A percentile compares a stretch with the other conserved stretches of the same genome.
These are phyloP conservation scores for Platycercus adscitus DNA, from an alignment of 2,113 vertebrate genomes.

Conservation along the genomic window DNA sequence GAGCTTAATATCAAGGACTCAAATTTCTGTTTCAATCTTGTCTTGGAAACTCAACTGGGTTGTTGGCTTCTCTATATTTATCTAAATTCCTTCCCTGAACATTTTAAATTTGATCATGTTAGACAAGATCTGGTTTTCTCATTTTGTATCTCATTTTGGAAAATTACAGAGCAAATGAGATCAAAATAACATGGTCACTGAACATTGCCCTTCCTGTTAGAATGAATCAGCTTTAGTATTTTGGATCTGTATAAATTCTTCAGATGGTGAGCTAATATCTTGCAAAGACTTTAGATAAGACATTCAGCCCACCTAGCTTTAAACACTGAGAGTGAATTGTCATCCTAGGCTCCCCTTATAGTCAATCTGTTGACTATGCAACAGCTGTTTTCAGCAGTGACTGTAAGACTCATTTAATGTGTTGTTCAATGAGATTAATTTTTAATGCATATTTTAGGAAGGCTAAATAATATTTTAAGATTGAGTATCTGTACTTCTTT, in stretches of 20 bases:
- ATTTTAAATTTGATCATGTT: conserved; percentile 5
- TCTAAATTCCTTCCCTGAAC: background rate
- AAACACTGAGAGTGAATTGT: background rate
- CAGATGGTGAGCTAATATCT: background rate
- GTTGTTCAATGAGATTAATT: background rate
- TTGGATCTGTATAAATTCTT: background rate
- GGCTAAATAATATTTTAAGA: background rate
- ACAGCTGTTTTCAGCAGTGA: background rate
- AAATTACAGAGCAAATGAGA: background rate
- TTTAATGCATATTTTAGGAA: background rate
- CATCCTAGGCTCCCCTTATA: background rate
- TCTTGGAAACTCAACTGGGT: background rate
- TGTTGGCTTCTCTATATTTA: background rate
- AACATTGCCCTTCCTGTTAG: background rate
- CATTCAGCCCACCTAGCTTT: background rate
- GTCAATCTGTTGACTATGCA: background rate
- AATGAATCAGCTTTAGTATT: background rate
- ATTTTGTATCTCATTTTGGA: conserved; percentile 3
- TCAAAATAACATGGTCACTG: background rate
- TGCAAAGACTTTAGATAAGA: background rate
- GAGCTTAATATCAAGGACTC: conserved; percentile 19
- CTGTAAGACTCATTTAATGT: background rate
- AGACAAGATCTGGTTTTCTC: background rate
- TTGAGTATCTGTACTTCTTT: background rate
- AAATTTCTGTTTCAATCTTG: background rate